Percentiles rank a stretch among this genome's conserved stretches.
These are phyloP conservation scores for Rhyacophila evoluta DNA, from an alignment of 2,888 invertebrate genomes.

Conservation along the genomic window DNA sequence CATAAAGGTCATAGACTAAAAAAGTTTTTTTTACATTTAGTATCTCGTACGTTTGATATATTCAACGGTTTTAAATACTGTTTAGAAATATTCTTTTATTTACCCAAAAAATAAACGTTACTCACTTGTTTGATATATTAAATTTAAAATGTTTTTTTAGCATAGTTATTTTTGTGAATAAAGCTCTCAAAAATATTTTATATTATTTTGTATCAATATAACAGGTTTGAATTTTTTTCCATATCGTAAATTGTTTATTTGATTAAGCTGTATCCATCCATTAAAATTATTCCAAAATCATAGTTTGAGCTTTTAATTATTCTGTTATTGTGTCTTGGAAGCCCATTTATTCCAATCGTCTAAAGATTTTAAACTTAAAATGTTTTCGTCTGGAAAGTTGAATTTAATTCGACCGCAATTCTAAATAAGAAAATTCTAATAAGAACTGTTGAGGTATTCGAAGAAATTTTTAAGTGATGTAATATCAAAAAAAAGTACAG, in stretches of 20 bases:
- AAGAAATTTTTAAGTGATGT: neutral
- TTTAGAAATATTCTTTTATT: neutral
- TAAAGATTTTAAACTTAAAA: neutral
- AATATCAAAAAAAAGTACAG: too few relatives aligned
- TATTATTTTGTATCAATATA: too few relatives aligned
- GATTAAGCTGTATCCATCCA: too few relatives aligned
- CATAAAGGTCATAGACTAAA: neutral
- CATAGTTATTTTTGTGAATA: neutral
- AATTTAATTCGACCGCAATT: constrained; percentile 3
- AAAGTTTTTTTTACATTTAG: neutral
- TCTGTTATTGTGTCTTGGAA: neutral
- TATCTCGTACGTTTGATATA: neutral
- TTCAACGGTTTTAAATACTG: neutral
- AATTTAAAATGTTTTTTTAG: neutral
- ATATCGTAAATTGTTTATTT: too few relatives aligned
- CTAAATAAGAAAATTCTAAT: neutral
- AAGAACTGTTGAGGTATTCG: neutral
- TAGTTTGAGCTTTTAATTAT: constrained; percentile 2
- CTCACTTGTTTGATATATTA: neutral
- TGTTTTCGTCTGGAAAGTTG: constrained; percentile 19
- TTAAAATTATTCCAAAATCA: too few relatives aligned
- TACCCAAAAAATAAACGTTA: neutral
- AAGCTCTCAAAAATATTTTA: too few relatives aligned
- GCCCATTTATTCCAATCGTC: constrained; percentile 9
- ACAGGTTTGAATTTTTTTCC: too few relatives aligned